Evolutionary conservation across 2,888 invertebrate species (phyloP).

Genomic region (Dasypolia templi): DNA sequence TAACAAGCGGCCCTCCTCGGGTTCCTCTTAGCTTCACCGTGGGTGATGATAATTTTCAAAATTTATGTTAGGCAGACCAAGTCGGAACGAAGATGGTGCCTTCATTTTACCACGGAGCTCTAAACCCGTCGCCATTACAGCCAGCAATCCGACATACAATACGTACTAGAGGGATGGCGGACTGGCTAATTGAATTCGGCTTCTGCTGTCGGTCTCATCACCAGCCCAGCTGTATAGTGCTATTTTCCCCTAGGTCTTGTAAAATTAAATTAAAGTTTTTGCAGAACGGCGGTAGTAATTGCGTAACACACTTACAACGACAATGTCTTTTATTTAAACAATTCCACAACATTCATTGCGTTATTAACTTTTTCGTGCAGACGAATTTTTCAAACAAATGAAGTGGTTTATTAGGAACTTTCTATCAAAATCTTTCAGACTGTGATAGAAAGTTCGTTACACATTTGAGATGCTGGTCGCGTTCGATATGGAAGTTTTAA

Average conservation of each 20-base stretch:
- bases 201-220: neutral
- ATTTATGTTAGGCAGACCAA: neutral
- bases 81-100: no score
- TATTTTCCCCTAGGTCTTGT: neutral
- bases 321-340: neutral
- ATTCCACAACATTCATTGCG: neutral
- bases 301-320: neutral
- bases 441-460: neutral
- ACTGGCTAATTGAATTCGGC: constrained; percentile 39
- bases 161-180: neutral
- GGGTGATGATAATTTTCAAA: neutral
- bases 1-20: no score
- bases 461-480: neutral
- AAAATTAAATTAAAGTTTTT: constrained; percentile 4
- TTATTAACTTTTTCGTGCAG: neutral
- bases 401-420: neutral
- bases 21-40: no score
- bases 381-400: neutral
- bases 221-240: constrained; percentile 3
- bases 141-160: constrained; percentile 9
- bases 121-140: neutral
- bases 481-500: neutral
- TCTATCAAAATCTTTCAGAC: neutral
- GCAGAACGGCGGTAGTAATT: neutral
- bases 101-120: neutral